A percentile compares a stretch with the other conserved stretches of the same genome.
Conservation (phyloP, 2,888 invertebrate genomes). For the Cistogaster globosa region DNA sequence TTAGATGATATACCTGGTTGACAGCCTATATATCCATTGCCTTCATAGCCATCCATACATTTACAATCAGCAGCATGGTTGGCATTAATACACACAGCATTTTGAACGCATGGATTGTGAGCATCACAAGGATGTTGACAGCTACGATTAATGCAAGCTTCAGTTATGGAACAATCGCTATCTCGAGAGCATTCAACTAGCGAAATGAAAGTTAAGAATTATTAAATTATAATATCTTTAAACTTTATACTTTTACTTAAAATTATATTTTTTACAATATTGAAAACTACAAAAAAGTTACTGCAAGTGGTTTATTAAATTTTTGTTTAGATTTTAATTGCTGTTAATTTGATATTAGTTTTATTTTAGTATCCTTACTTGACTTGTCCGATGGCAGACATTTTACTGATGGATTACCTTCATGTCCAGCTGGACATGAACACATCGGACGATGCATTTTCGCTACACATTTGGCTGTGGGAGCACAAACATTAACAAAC, state of each 20-base stretch:
- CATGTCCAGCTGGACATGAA: slow-evolving; percentile 90
- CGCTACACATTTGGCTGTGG: slow-evolving; percentile 90
- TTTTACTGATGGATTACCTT: slow-evolving; percentile 91
- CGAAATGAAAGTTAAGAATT: background rate
- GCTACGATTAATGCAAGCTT: slow-evolving; percentile 92
- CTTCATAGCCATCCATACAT: slow-evolving; percentile 93
- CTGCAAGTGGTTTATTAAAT: slow-evolving; percentile 51
- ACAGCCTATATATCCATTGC: slow-evolving; percentile 92
- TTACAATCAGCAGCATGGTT: slow-evolving; percentile 94
- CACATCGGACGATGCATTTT: slow-evolving; percentile 93
- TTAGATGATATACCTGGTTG: slow-evolving; percentile 86
- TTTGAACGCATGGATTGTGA: slow-evolving; percentile 91
- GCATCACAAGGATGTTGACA: slow-evolving; percentile 94
- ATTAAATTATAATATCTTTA: background rate
- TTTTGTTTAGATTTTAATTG: slow-evolving; percentile 38
- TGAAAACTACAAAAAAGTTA: background rate
- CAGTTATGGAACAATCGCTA: slow-evolving; percentile 92
- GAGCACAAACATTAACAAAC: slow-evolving; percentile 90
- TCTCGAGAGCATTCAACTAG: slow-evolving; percentile 93
- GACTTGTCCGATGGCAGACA: slow-evolving; percentile 88
- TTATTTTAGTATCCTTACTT: slow-evolving; percentile 86
- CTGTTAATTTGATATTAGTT: slow-evolving; percentile 33
- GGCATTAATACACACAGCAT: slow-evolving; percentile 93
- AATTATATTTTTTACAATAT: background rate
- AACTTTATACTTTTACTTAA: background rate